Base-by-base conservation (phyloP, 2,888 invertebrate genomes). In the Biston stratarius region DNA sequence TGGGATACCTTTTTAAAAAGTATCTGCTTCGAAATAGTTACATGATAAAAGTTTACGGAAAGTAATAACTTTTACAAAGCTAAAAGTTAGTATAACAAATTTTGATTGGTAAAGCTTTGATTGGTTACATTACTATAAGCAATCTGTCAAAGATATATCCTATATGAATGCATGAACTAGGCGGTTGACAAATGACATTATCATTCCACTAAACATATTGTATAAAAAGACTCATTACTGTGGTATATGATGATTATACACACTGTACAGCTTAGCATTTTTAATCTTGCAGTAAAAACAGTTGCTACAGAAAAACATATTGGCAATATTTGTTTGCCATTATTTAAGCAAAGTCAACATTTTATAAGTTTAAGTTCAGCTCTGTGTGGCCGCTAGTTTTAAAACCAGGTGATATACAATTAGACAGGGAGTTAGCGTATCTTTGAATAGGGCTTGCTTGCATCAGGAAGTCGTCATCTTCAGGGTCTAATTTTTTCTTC, bases 391-490 rank as follows among this genome's bases (percentile, higher is more conserved):
- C 91, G 77, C 91, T 89, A 0, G 87, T 87, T 73, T 83, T 88
- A 64, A 94, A 94, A 0, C 94, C 94, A 0, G 94, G 91, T 0
- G 90, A 88, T n/a, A 91, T 82, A 66, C 86, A 84, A 64, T 88
- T 90, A 0, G 91, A 87, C 0, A 94, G 88, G 33, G 67, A 68
- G 60, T 81, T 86, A 5, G 88, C 85, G 40, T 90, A 66, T 72
- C 82, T 86, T 65, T 87, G 85, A 0, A 84, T 77, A 0, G 92
- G 91, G 47, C 87, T 91, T 24, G 85, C 82, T 33, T 82, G 75
- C 73, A 89, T 82, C 36, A 94, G 76, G 65, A 88, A 94, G 70
- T 94, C 94, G 48, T 94, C 94, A 5, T 94, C 94, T 55, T 94
- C 94, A 0, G 81, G 76, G 24, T 89, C 91, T 15, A 89, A 69